These are phyloP conservation scores for Echeneis naucrates DNA, from an alignment of 2,797 vertebrate genomes.

Conservation along the genomic window DNA sequence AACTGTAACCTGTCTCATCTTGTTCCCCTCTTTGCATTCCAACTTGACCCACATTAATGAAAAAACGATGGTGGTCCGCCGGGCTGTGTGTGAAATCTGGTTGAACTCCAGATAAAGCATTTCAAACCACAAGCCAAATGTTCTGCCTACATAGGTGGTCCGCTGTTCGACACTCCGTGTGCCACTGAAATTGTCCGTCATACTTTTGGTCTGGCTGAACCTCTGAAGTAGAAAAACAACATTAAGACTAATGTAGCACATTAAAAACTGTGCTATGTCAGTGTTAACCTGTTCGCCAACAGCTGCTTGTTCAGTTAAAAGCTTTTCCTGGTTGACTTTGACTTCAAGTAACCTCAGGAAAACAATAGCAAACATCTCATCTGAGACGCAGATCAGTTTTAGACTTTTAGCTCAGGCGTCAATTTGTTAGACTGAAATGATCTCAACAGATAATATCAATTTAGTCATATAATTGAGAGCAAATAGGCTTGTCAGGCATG, in stretches of 20 bases:
- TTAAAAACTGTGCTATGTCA: constrained; percentile 56
- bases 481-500: neutral
- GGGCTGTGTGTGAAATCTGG: constrained; percentile 67
- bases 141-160: constrained; percentile 81
- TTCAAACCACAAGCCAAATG: constrained; percentile 72
- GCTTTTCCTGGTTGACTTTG: constrained; percentile 26
- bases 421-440: neutral
- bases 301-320: constrained; percentile 39
- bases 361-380: constrained; percentile 11
- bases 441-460: neutral
- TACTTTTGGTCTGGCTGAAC: constrained; percentile 67
- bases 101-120: constrained; percentile 77
- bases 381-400: constrained; percentile 1
- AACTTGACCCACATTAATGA: constrained; percentile 56
- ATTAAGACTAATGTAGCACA: constrained; percentile 60
- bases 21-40: constrained; percentile 43
- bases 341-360: constrained; percentile 15
- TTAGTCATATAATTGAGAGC: no score
- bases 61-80: constrained; percentile 55
- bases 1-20: constrained; percentile 42
- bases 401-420: neutral
- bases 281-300: constrained; percentile 28
- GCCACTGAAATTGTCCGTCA: constrained; percentile 60
- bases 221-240: constrained; percentile 65
- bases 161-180: constrained; percentile 43